A percentile compares a stretch with the other conserved stretches of the same genome.
These are phyloP conservation scores for Paedocypris sp. DNA, from an alignment of 2,113 vertebrate species.

Conservation along the genomic window DNA sequence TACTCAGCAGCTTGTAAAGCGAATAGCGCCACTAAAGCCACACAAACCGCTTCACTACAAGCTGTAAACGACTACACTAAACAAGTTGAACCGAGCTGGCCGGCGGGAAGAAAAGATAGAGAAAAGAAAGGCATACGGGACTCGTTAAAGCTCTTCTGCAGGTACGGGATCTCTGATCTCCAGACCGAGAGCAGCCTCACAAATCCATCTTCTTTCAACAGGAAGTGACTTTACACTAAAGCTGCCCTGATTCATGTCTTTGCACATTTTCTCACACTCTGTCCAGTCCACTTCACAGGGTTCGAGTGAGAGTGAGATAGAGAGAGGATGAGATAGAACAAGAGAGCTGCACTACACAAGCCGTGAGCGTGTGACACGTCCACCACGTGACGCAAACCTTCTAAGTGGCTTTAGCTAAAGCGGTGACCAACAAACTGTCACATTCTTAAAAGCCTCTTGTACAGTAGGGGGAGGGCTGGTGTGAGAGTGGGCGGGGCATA, in stretches of 20 bases:
- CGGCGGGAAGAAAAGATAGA: slow-evolving; percentile 32
- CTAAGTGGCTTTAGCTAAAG: not conserved
- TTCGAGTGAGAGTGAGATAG: not conserved
- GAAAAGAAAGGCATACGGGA: not conserved
- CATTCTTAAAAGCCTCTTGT: not conserved
- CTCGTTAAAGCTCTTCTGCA: not conserved
- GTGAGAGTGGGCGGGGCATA: no score
- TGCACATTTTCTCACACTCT: not conserved
- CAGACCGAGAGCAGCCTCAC: not conserved
- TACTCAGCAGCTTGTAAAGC: slow-evolving; percentile 17
- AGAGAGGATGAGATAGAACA: no score
- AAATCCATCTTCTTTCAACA: not conserved
- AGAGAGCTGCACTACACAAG: no score
- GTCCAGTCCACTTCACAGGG: not conserved
- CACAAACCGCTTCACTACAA: slow-evolving; percentile 49
- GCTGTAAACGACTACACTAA: slow-evolving; percentile 56
- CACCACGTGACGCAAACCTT: not conserved
- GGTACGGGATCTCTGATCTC: not conserved
- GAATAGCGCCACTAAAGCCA: slow-evolving; percentile 41
- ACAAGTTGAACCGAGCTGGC: slow-evolving; percentile 38
- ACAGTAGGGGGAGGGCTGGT: not conserved
- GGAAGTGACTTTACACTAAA: not conserved
- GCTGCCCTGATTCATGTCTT: not conserved
- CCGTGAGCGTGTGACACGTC: not conserved
- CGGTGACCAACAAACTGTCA: slow-evolving; percentile 1